Percentiles rank a stretch among this genome's conserved stretches.
phyloP scores from a whole-genome alignment of 2,888 invertebrate species.

The Synergus gifuensis region DNA sequence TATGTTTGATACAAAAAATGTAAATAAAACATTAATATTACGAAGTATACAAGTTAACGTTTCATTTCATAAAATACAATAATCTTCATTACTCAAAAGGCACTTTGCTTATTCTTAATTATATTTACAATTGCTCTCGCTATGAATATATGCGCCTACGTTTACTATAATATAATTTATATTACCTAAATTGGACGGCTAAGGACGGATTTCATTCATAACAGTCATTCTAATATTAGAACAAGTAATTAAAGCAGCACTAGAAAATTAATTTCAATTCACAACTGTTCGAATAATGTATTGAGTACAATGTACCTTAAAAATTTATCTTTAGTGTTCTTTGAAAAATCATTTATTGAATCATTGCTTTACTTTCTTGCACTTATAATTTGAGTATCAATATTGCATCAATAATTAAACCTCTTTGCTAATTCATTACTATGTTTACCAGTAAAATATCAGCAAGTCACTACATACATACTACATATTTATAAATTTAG shows the following conservation, averaged over 20 bases:
- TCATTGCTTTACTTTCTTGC: neutral
- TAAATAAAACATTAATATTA: conserved; percentile 48
- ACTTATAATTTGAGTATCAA: too few relatives aligned
- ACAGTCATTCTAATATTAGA: conserved; percentile 44
- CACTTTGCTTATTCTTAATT: conserved; percentile 57
- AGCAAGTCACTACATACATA: neutral
- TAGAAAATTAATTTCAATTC: neutral
- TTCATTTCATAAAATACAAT: conserved; percentile 38
- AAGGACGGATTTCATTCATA: conserved; percentile 63
- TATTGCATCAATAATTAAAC: too few relatives aligned
- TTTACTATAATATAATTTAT: neutral
- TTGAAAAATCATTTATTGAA: neutral
- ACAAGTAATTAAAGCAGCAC: neutral
- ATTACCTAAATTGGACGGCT: conserved; percentile 42
- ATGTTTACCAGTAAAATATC: neutral
- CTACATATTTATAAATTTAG: neutral
- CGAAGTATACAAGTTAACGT: conserved; percentile 47
- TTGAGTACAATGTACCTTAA: neutral
- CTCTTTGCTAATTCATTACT: neutral
- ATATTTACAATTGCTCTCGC: conserved; percentile 63
- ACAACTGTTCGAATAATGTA: neutral
- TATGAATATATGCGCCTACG: conserved; percentile 44
- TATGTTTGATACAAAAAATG: conserved; percentile 54
- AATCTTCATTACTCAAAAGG: conserved; percentile 53
- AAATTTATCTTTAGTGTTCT: neutral